Conservation (phyloP, 2,888 invertebrate genomes). For the Carpatolechia fugitivella region DNA sequence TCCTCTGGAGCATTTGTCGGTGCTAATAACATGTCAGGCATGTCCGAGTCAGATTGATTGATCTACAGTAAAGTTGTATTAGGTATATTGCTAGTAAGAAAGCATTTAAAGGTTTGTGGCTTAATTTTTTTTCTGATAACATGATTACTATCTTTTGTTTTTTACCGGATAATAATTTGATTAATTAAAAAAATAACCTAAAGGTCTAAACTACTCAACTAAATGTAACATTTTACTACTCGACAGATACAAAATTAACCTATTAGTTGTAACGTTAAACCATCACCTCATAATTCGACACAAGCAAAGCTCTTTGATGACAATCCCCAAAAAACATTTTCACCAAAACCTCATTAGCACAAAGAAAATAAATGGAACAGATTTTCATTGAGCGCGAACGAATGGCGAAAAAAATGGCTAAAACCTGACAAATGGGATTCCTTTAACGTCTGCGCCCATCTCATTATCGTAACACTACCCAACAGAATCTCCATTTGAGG, state of each 20-base stretch:
- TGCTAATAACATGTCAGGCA: conserved; percentile 45
- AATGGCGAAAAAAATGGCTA: conserved; percentile 74
- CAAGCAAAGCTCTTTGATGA: conserved; percentile 14
- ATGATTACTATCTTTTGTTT: no score
- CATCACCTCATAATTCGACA: no score
- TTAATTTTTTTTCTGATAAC: no score
- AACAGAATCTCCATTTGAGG: conserved; percentile 74
- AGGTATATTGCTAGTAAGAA: no score
- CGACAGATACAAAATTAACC: no score
- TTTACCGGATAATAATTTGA: no score
- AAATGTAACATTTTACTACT: no score
- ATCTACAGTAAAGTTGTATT: conserved; percentile 20
- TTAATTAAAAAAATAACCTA: no score
- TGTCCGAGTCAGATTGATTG: conserved; percentile 38
- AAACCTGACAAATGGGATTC: conserved; percentile 79
- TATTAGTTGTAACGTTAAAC: no score
- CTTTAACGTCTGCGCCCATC: conserved; percentile 80
- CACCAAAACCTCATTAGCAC: conserved; percentile 61
- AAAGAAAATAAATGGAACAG: conserved; percentile 74
- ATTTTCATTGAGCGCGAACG: conserved; percentile 71
- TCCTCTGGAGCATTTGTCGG: conserved; percentile 32
- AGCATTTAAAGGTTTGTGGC: no score
- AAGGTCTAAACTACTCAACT: no score
- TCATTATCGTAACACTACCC: conserved; percentile 78
- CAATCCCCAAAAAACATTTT: conserved; percentile 30